Base-by-base conservation (phyloP, 2,113 vertebrate species). In the Zeus faber region DNA sequence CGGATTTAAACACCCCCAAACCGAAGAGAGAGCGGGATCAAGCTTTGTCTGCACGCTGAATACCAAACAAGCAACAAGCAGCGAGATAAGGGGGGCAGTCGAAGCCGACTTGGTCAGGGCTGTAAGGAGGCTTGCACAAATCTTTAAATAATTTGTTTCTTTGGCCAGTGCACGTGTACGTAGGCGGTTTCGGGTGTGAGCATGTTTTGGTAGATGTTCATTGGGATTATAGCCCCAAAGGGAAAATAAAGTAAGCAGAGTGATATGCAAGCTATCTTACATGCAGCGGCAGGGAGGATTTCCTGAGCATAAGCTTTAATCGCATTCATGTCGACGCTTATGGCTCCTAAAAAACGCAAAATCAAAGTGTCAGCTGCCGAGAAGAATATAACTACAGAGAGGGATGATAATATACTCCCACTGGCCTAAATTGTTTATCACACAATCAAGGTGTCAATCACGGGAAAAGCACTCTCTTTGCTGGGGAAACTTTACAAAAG, bases 1-100 rank as follows among this genome's bases (percentile, higher is more conserved):
- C 35, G 66, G 74, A 77, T 75, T 86, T 79, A 69, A 78, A 76
- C 65, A 59, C 49, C 74, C 66, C 56, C n/a, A n/a, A 58, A 80
- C 67, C 57, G 49, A 62, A n/a, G n/a, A 66, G 31, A 21, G 45
- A 72, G 58, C 58, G 18, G 66, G 60, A 72, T 74, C 66, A 27
- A 37, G 54, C 63, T 60, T 65, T 54, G 62, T 70, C 68, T 61
- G 59, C 54, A 9, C 44, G 66, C 31, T 35, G 65, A 78, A 82
- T 82, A 68, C 76, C 58, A 79, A 85, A 77, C 63, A 78, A 64
- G 72, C 71, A 76, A 65, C 63, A 35, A 37, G 56, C 20, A 50
- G 37, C 20, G 13, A 64, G 75, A 82, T 81, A 76, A 73, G n/a
- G n/a, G 67, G 56, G 55, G 49, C 64, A 68, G 69, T 60, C 48